Evolutionary conservation across 2,888 invertebrate species (phyloP).

Genomic region (Chrysolina haemoptera): DNA sequence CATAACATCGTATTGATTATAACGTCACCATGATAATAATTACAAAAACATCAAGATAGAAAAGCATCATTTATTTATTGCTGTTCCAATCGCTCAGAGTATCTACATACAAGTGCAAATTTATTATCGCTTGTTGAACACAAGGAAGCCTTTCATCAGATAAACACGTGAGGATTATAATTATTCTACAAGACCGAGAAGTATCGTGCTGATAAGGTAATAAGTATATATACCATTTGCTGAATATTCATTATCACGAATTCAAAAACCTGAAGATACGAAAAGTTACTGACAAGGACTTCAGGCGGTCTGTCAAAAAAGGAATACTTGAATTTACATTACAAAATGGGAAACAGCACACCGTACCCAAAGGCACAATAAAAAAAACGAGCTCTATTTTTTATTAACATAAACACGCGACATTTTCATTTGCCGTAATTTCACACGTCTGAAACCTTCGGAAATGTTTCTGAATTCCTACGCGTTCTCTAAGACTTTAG

Average conservation of each 20-base stretch:
- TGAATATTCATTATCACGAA: constrained; percentile 13
- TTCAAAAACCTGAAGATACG: not conserved
- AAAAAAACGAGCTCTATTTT: too few relatives aligned
- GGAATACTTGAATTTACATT: not conserved
- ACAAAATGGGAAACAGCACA: too few relatives aligned
- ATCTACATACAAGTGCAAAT: not conserved
- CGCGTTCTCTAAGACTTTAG: too few relatives aligned
- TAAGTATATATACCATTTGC: constrained; percentile 19
- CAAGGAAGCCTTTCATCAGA: constrained; percentile 14
- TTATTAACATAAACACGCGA: too few relatives aligned
- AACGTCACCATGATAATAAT: not conserved
- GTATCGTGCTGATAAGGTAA: constrained; percentile 20
- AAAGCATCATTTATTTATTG: constrained; percentile 1
- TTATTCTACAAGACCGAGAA: constrained; percentile 1
- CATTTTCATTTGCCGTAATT: too few relatives aligned
- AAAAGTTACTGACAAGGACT: not conserved
- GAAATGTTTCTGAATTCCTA: too few relatives aligned
- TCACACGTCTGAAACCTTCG: too few relatives aligned
- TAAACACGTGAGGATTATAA: not conserved
- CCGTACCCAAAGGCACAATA: too few relatives aligned
- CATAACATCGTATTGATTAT: not conserved
- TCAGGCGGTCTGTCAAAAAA: not conserved
- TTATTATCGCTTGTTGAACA: not conserved
- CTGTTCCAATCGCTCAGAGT: not conserved
- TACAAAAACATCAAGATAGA: not conserved